Evolutionary conservation across 2,797 vertebrate species (phyloP), one percentile per base, ranked within the genome.

Genomic region (Miichthys miiuy): DNA sequence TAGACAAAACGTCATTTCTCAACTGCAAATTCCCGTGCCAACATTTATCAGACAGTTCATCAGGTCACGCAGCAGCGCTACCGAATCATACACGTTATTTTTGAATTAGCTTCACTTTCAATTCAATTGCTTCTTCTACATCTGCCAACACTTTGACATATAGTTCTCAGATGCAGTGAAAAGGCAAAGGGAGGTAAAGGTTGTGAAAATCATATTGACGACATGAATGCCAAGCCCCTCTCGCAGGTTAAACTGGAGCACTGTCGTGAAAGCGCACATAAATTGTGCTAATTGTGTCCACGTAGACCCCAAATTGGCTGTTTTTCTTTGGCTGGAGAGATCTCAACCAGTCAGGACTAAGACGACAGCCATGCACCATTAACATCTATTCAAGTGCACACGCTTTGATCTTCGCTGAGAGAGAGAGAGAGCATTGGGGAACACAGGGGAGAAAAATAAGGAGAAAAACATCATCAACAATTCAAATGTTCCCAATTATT

Each of bases 401-500:
- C 5, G 80, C 95, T 97, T 97, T 96, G 94, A 96, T 96, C 93
- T 94, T 94, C 88, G 80, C 83, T 79, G 85, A 84, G 90, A 93
- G 84, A 42, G 93, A 87, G 88, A 93, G 93, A 84, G 88, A 62
- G 77, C 81, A 61, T 79, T 18, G 72, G 71, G 83, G 82, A 76
- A 54, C 51, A 57, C 74, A 44, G 86, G 84, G 77, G 83, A 84
- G 72, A 61, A 80, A 84, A 82, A 89, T 80, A 87, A 81, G 60
- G 46, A 85, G 77, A 88, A 91, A 86, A 94, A 93, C 86, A 92
- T 92, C 95, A 95, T 96, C 95, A 96, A 90, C 94, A 94, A 92
- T 92, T 95, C 93, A 96, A 96, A 94, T 92, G 88, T 77, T 77
- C 89, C 94, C 94, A 96, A 95, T 92, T 92, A 96, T 94, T 92